These are phyloP conservation scores for Stenotaenia linearis DNA, from an alignment of 2,888 invertebrate genomes.

Conservation along the genomic window DNA sequence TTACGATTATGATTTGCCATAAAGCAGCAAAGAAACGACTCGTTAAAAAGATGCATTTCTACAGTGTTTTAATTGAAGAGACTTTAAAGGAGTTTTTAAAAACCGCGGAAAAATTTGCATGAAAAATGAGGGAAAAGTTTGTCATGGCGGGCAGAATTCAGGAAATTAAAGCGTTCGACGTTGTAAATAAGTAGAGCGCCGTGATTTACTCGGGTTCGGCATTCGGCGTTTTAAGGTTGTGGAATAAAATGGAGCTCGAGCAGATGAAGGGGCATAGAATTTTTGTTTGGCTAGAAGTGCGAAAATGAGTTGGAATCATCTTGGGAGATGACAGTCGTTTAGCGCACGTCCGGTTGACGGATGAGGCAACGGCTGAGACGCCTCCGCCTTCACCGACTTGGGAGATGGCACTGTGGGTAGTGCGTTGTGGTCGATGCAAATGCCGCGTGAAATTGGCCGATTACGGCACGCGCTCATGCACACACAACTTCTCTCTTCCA, in stretches of 20 bases:
- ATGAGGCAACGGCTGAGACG: not conserved
- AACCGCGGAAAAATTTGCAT: too few species aligned
- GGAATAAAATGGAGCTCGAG: not conserved
- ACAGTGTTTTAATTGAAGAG: too few species aligned
- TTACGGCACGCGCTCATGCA: slow-evolving; percentile 15
- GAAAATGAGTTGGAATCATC: slow-evolving; percentile 12
- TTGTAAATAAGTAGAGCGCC: not conserved
- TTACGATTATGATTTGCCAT: too few species aligned
- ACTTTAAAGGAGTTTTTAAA: too few species aligned
- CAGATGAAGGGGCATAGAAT: not conserved
- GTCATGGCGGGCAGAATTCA: too few species aligned
- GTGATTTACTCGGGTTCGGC: not conserved
- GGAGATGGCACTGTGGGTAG: not conserved
- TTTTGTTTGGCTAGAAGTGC: slow-evolving; percentile 3
- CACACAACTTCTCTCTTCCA: slow-evolving; percentile 19
- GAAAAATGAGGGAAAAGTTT: too few species aligned
- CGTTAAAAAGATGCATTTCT: too few species aligned
- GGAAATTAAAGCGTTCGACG: not conserved
- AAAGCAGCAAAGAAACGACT: too few species aligned
- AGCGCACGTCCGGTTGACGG: slow-evolving; percentile 19
- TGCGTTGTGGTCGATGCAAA: slow-evolving; percentile 15
- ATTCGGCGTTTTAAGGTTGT: not conserved
- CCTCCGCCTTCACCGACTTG: not conserved
- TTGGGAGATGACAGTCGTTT: slow-evolving; percentile 19
- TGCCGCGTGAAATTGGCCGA: slow-evolving; percentile 19